Conservation (phyloP, 2,113 vertebrate species). For the Chloropsis cyanopogon region DNA sequence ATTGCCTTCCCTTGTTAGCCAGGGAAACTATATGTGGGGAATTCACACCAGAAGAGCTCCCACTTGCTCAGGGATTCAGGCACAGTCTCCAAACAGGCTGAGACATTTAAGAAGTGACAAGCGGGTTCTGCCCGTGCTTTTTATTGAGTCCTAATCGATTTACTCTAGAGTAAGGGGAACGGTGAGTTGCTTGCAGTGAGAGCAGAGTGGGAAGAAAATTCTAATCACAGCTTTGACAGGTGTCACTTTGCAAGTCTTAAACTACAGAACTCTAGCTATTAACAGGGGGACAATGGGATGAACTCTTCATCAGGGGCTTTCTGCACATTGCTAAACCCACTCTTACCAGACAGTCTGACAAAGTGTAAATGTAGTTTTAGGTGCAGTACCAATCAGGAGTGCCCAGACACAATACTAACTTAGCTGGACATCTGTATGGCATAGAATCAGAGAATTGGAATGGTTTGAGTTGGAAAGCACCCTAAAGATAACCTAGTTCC, state of each 20-base stretch:
- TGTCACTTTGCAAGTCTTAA: neutral
- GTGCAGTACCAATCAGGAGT: neutral
- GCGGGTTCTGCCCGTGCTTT: neutral
- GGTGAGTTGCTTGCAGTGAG: neutral
- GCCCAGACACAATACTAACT: fast-evolving
- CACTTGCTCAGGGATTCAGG: conserved; percentile 32
- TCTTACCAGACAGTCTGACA: neutral
- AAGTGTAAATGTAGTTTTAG: neutral
- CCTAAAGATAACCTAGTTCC: neutral
- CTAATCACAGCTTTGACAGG: neutral
- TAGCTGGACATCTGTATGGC: neutral
- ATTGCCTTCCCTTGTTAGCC: conserved; percentile 41
- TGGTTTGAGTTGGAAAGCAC: neutral
- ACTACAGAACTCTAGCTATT: neutral
- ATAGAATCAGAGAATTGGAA: fast-evolving
- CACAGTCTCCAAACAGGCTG: conserved; percentile 35
- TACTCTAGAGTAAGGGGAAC: neutral
- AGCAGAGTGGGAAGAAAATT: neutral
- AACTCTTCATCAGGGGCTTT: neutral
- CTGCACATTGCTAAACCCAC: neutral
- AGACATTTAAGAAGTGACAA: conserved; percentile 55
- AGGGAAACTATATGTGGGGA: neutral
- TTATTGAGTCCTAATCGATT: conserved; percentile 21
- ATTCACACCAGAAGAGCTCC: conserved; percentile 4
- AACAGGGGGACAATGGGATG: neutral